phyloP scores from a whole-genome alignment of 2,797 vertebrate genomes.

The Hephaestus fuliginosus region DNA sequence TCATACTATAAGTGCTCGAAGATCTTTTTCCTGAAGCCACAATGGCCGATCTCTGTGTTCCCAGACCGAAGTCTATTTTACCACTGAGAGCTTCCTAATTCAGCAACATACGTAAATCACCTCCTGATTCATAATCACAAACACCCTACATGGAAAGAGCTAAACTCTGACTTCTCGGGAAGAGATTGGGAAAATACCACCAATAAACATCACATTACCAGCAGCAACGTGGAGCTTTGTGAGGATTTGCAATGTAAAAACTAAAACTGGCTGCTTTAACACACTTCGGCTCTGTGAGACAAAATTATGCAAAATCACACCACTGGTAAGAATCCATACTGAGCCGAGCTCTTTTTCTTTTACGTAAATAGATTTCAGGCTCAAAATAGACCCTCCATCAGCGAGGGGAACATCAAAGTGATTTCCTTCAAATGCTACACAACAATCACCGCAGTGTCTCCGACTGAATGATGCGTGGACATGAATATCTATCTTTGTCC shows the following conservation, averaged over 20 bases:
- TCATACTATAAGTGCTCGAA: slow-evolving; percentile 38
- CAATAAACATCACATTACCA: slow-evolving; percentile 14
- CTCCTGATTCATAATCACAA: slow-evolving; percentile 18
- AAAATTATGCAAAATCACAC: slow-evolving; percentile 35
- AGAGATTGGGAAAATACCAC: neutral
- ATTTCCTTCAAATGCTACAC: slow-evolving; percentile 44
- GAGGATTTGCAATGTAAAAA: slow-evolving; percentile 4
- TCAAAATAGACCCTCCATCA: slow-evolving; percentile 57
- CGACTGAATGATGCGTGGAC: slow-evolving; percentile 36
- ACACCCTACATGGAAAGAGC: slow-evolving; percentile 18
- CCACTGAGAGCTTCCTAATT: slow-evolving; percentile 1
- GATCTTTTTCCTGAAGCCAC: slow-evolving; percentile 37
- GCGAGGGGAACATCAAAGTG: slow-evolving; percentile 38
- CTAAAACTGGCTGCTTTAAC: neutral
- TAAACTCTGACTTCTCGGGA: slow-evolving; percentile 32
- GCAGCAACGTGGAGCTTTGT: neutral
- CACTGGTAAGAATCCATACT: slow-evolving; percentile 18
- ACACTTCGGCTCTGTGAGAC: neutral
- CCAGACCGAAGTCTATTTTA: slow-evolving; percentile 20
- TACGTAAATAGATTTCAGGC: slow-evolving; percentile 45
- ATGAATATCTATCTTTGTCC: slow-evolving; percentile 28
- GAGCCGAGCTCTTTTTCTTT: slow-evolving; percentile 29
- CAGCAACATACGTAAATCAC: slow-evolving; percentile 14
- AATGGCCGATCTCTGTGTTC: slow-evolving; percentile 31
- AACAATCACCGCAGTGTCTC: slow-evolving; percentile 8